phyloP scores from a whole-genome alignment of 2,113 vertebrate genomes.

The Marmota monax region DNA sequence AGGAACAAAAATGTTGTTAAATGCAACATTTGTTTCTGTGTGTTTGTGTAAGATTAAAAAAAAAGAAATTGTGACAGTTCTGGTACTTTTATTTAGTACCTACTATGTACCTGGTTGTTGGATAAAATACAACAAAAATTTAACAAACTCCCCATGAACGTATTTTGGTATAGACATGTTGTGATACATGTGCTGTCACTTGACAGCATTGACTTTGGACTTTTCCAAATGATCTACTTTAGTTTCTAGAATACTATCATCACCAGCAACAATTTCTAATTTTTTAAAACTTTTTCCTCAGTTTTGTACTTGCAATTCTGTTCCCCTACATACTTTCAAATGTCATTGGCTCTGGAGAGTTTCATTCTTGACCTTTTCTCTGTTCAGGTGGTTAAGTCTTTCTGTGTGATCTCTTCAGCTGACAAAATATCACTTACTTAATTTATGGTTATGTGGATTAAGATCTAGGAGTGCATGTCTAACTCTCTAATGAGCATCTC shows the following conservation, averaged over 20 bases:
- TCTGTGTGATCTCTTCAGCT: neutral
- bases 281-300: neutral
- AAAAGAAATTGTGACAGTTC: neutral
- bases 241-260: neutral
- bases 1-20: neutral
- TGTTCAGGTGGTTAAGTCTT: neutral
- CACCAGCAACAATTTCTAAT: neutral
- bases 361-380: neutral
- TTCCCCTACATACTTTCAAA: neutral
- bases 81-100: neutral
- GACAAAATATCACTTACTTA: neutral
- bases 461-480: neutral
- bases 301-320: neutral
- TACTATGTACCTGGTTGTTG: neutral
- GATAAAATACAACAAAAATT: neutral
- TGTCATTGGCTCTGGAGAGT: neutral
- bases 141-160: neutral
- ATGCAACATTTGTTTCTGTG: neutral
- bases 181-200: neutral
- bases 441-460: neutral
- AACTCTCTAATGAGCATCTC: neutral
- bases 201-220: neutral
- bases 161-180: neutral
- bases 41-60: neutral
- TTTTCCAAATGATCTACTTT: slow-evolving; percentile 18